Percentiles rank a stretch among this genome's conserved stretches.
Evolutionary conservation across 2,113 vertebrate species (phyloP).

Genomic region (Tapirus terrestris): DNA sequence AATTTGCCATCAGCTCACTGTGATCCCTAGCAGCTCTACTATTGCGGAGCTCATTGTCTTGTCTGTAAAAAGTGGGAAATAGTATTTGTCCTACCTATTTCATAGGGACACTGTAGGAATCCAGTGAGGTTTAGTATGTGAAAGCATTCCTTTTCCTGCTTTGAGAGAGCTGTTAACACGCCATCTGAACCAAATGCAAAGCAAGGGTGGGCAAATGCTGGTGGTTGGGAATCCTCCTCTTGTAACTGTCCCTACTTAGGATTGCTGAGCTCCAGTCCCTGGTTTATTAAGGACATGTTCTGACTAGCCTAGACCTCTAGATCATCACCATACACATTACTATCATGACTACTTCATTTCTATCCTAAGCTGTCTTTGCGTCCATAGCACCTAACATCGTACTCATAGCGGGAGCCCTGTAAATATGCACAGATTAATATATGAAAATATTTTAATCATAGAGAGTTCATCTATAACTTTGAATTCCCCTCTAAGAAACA

Average conservation of each 20-base stretch:
- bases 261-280: background rate
- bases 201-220: background rate
- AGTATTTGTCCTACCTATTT: background rate
- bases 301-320: background rate
- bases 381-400: background rate
- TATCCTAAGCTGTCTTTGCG: background rate
- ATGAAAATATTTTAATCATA: slow-evolving; percentile 16
- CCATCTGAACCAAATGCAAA: background rate
- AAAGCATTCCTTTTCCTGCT: background rate
- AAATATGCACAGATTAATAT: background rate
- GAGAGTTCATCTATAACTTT: background rate
- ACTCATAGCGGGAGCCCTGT: background rate
- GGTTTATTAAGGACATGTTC: background rate
- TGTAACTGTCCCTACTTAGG: background rate
- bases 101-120: background rate
- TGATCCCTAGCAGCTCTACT: background rate
- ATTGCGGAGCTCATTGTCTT: background rate
- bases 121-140: background rate
- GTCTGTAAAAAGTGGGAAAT: background rate
- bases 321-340: background rate
- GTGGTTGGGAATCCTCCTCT: background rate
- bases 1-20: background rate
- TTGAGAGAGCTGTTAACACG: background rate
- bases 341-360: background rate
- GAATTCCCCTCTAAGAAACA: slow-evolving; percentile 26